Evolutionary conservation across 2,113 vertebrate genomes (phyloP).

Genomic region (Ranitomeya imitator): DNA sequence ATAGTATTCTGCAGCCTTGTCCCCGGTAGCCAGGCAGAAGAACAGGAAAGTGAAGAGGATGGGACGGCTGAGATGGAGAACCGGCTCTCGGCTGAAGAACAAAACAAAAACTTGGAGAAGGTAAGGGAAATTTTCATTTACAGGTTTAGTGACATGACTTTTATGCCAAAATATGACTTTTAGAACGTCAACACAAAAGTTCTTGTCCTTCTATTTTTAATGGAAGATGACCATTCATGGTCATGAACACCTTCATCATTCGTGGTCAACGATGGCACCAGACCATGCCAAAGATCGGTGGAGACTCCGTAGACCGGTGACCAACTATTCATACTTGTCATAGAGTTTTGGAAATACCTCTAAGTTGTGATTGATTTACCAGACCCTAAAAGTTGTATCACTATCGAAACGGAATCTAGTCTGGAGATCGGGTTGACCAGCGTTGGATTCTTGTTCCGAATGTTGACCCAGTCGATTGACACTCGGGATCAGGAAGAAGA

Average conservation of each 20-base stretch:
- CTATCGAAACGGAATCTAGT: too few species aligned
- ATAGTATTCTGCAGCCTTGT: conserved; percentile 20
- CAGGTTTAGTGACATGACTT: too few species aligned
- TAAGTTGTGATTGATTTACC: not conserved
- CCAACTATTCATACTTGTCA: too few species aligned
- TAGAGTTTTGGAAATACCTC: not conserved
- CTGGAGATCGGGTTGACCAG: too few species aligned
- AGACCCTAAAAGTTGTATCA: not conserved
- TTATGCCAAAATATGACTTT: too few species aligned
- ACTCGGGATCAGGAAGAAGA: too few species aligned
- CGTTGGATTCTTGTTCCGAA: too few species aligned
- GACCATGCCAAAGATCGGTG: not conserved
- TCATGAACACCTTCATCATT: not conserved
- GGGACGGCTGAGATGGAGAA: not conserved
- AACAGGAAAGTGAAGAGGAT: not conserved
- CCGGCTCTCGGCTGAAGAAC: not conserved
- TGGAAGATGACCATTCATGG: too few species aligned
- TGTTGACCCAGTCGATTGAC: too few species aligned
- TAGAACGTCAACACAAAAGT: too few species aligned
- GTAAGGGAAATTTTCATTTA: not conserved
- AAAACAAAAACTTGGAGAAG: conserved; percentile 14
- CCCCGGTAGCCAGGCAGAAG: not conserved
- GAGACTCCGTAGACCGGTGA: too few species aligned
- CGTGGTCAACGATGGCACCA: not conserved
- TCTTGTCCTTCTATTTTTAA: too few species aligned